Evolutionary conservation across 1,140 invertebrate genomes (phyloP).

Genomic region (Melitaea cinxia): DNA sequence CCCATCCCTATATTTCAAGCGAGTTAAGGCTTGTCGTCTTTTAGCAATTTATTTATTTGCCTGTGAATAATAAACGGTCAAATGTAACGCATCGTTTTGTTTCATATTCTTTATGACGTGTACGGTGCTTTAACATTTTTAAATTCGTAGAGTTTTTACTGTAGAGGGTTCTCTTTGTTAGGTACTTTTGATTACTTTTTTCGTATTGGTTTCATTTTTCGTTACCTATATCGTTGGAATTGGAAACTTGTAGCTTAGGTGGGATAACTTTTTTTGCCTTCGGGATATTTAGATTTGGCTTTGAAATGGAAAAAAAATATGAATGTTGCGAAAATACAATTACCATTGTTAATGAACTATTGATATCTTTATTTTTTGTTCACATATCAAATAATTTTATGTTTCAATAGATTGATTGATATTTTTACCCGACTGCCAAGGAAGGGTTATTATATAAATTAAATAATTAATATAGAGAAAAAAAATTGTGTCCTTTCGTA

Average conservation of each 20-base stretch:
- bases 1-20: slow-evolving; percentile 24
- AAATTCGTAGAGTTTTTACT: not conserved
- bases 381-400: too few relatives aligned
- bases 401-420: too few relatives aligned
- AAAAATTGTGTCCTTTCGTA: too few relatives aligned
- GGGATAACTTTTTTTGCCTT: not conserved
- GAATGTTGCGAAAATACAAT: not conserved
- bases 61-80: slow-evolving; percentile 11
- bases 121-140: slow-evolving; percentile 4
- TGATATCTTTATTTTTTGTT: too few relatives aligned
- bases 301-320: not conserved
- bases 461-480: too few relatives aligned
- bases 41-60: slow-evolving; percentile 23
- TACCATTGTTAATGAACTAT: too few relatives aligned
- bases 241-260: not conserved
- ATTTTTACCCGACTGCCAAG: too few relatives aligned
- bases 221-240: not conserved
- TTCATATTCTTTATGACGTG: not conserved
- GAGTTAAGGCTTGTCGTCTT: slow-evolving; percentile 21
- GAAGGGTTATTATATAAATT: too few relatives aligned
- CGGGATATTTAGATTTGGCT: not conserved
- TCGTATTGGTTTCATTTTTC: not conserved
- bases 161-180: not conserved
- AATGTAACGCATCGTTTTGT: slow-evolving; percentile 11
- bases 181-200: not conserved